These are phyloP conservation scores for Lycocerus yunnanus DNA, from an alignment of 2,888 invertebrate genomes.

Conservation along the genomic window DNA sequence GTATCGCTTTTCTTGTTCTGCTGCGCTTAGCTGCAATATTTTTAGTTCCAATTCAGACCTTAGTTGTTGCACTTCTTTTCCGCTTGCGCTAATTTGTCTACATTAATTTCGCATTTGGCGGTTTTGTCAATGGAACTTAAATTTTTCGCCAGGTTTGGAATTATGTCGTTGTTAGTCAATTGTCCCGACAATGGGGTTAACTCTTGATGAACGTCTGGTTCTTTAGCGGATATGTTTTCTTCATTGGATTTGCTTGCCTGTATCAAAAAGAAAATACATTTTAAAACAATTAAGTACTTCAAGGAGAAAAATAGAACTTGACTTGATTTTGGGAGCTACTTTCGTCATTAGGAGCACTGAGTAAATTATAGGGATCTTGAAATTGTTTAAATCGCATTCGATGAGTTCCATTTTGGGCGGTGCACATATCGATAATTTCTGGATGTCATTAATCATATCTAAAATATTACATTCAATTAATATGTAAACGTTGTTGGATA, in stretches of 20 bases:
- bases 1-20: slow-evolving; percentile 24
- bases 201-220: not conserved
- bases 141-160: not conserved
- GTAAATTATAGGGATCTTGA: not conserved
- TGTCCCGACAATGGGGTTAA: not conserved
- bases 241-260: not conserved
- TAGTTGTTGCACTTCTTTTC: not conserved
- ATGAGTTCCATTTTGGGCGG: not conserved
- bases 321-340: not conserved
- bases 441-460: not conserved
- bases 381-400: not conserved
- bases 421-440: not conserved
- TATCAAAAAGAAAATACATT: not conserved
- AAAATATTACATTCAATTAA: not conserved
- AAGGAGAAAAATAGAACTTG: not conserved
- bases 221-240: not conserved
- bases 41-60: not conserved
- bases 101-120: not conserved
- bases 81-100: not conserved
- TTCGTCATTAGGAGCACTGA: not conserved
- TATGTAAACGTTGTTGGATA: not conserved
- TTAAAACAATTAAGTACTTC: not conserved
- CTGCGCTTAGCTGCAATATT: slow-evolving; percentile 14
- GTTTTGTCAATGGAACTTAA: not conserved
- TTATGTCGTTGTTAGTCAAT: not conserved